Conservation (phyloP, 2,888 invertebrate genomes). For the Anagyrus pseudococci region DNA sequence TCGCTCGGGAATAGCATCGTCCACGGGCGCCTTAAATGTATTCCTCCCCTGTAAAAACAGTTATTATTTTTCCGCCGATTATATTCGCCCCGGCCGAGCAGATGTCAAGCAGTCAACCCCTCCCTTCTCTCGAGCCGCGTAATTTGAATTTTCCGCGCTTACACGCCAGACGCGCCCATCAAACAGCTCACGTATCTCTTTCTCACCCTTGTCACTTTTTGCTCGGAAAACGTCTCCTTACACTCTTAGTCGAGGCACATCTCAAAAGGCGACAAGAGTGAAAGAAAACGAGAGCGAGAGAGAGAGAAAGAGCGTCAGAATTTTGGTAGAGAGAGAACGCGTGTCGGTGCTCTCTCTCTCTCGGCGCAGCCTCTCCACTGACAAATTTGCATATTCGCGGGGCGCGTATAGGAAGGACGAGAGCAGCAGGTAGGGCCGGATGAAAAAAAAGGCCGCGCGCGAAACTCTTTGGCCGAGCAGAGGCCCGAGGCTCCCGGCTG, state of each 20-base stretch:
- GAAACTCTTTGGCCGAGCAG: constrained; percentile 24
- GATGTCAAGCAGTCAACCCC: constrained; percentile 51
- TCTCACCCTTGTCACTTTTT: constrained; percentile 6
- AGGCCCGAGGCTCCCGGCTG: constrained; percentile 20
- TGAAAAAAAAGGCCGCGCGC: constrained; percentile 44
- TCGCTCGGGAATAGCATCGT: too few relatives aligned
- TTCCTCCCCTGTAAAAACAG: constrained; percentile 56
- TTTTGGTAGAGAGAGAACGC: too few relatives aligned
- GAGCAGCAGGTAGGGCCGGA: constrained; percentile 47
- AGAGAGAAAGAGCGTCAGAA: too few relatives aligned
- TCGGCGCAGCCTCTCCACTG: constrained; percentile 23
- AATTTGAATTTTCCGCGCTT: constrained; percentile 24
- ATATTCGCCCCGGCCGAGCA: constrained; percentile 50
- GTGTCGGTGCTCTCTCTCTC: not conserved
- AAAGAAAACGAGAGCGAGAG: too few relatives aligned
- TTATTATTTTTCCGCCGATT: constrained; percentile 56
- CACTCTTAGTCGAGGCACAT: too few relatives aligned
- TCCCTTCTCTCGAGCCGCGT: constrained; percentile 31
- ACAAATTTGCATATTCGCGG: constrained; percentile 58
- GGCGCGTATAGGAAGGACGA: constrained; percentile 51
- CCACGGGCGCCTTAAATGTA: constrained; percentile 46
- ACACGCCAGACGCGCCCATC: too few relatives aligned
- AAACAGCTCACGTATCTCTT: constrained; percentile 34
- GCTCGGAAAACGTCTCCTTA: not conserved
- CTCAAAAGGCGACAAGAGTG: too few relatives aligned